Percentiles rank a stretch among this genome's conserved stretches.
Conservation (phyloP, 2,113 vertebrate species). For the Calyptommatus sinebrachiatus region DNA sequence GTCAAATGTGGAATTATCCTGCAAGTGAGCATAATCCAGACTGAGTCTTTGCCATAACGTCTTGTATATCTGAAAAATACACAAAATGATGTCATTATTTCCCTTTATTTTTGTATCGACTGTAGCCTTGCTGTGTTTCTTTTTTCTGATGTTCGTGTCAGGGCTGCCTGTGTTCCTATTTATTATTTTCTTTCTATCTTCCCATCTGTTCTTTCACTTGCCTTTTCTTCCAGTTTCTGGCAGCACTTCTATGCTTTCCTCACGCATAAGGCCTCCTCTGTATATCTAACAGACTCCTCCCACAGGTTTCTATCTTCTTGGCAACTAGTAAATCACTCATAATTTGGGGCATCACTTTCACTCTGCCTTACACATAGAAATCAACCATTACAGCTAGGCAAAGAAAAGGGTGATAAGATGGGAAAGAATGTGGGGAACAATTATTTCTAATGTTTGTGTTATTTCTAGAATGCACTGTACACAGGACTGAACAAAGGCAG, state of each 20-base stretch:
- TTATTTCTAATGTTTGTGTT: conserved; percentile 36
- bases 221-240: conserved; percentile 45
- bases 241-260: conserved; percentile 45
- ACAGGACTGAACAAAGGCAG: background rate
- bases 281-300: conserved; percentile 44
- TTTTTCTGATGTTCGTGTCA: accelerated
- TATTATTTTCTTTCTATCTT: conserved; percentile 48
- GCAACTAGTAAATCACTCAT: conserved; percentile 54
- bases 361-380: conserved; percentile 39
- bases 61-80: conserved; percentile 38
- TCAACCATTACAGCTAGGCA: conserved; percentile 39
- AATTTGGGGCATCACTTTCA: conserved; percentile 34
- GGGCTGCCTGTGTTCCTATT: conserved; percentile 44
- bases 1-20: background rate
- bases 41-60: background rate
- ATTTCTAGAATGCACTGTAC: background rate
- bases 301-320: conserved; percentile 63
- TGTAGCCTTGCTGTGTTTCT: background rate
- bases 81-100: conserved; percentile 20
- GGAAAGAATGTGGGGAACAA: conserved; percentile 40
- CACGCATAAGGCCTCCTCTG: conserved; percentile 52
- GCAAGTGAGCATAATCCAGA: conserved; percentile 24
- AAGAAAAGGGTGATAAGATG: background rate
- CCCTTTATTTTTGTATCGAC: conserved; percentile 29
- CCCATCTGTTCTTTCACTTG: conserved; percentile 57